Evolutionary conservation across 2,888 invertebrate genomes (phyloP).

Genomic region (Eristalis intricaria): DNA sequence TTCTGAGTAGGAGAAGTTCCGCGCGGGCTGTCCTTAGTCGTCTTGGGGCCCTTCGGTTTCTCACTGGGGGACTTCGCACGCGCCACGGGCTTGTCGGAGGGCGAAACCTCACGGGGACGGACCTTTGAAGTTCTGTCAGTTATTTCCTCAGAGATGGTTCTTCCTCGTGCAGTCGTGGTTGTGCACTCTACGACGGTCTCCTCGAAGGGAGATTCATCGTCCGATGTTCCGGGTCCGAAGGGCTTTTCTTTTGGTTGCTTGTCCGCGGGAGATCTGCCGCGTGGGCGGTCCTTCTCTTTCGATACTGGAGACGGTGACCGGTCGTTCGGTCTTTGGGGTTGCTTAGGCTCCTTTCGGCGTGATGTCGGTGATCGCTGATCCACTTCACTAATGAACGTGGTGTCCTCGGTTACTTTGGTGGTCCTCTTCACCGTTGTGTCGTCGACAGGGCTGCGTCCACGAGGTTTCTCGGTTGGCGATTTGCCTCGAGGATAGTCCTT

Average conservation of each 20-base stretch:
- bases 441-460: conserved; percentile 1
- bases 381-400: not conserved
- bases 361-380: conserved; percentile 26
- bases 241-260: not conserved
- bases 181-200: not conserved
- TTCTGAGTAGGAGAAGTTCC: conserved; percentile 52
- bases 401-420: too few relatives aligned
- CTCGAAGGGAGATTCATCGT: not conserved
- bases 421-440: not conserved
- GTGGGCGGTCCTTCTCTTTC: conserved; percentile 14
- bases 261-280: conserved; percentile 16
- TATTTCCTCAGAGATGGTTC: conserved; percentile 1
- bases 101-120: conserved; percentile 1
- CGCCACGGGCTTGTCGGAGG: not conserved
- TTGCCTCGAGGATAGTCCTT: conserved; percentile 35
- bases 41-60: not conserved
- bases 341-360: not conserved
- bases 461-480: conserved; percentile 40
- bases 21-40: conserved; percentile 13
- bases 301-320: not conserved
- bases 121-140: not conserved
- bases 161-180: not conserved
- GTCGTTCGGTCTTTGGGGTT: too few relatives aligned
- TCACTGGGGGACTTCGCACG: not conserved
- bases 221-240: not conserved